phyloP scores from a whole-genome alignment of 2,113 vertebrate species.

The Larimichthys crocea region DNA sequence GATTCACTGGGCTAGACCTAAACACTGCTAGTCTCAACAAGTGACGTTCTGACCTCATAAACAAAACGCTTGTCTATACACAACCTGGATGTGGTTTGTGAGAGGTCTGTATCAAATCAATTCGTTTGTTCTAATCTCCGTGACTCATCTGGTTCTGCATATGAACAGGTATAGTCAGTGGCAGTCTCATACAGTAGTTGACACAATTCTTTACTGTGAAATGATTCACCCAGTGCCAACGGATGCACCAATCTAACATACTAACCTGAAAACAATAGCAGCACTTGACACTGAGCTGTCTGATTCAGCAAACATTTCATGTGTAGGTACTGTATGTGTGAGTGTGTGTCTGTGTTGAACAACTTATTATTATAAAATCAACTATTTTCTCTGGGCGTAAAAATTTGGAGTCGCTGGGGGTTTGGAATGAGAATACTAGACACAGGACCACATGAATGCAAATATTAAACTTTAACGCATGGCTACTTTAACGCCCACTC shows the following conservation, averaged over 20 bases:
- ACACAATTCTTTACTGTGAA: conserved; percentile 29
- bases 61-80: conserved; percentile 14
- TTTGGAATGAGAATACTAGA: conserved; percentile 20
- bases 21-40: conserved; percentile 18
- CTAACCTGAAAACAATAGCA: not conserved
- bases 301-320: not conserved
- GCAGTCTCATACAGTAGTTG: not conserved
- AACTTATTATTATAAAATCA: conserved; percentile 6
- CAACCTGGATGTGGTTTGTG: conserved; percentile 32
- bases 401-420: not conserved
- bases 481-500: conserved; percentile 64
- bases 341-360: conserved; percentile 15
- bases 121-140: conserved; percentile 27
- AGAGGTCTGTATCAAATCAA: conserved; percentile 18
- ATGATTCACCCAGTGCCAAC: conserved; percentile 30
- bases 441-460: conserved; percentile 61
- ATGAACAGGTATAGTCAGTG: conserved; percentile 23
- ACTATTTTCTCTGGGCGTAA: not conserved
- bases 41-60: conserved; percentile 12
- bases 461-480: conserved; percentile 72
- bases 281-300: not conserved
- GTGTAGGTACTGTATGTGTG: not conserved
- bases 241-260: conserved; percentile 3
- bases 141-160: conserved; percentile 47
- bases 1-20: conserved; percentile 16